phyloP scores from a whole-genome alignment of 2,797 vertebrate genomes.

The Myioborus miniatus region DNA sequence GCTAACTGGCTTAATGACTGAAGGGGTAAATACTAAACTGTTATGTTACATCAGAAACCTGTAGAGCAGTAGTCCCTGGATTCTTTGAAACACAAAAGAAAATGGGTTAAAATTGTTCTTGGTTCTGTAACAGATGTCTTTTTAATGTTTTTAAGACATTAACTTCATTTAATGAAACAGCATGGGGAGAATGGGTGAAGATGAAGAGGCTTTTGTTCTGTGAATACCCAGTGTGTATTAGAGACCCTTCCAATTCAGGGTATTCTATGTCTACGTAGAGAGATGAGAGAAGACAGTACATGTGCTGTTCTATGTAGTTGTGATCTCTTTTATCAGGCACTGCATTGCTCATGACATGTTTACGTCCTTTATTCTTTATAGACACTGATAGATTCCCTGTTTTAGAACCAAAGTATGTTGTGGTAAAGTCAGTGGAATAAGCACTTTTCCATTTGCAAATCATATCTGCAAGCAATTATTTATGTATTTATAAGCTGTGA shows the following conservation, averaged over 20 bases:
- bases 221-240: neutral
- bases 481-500: neutral
- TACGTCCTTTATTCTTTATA: neutral
- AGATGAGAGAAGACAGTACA: neutral
- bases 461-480: neutral
- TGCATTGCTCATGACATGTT: neutral
- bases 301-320: neutral
- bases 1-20: neutral
- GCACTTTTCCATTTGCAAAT: neutral
- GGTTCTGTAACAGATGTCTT: neutral
- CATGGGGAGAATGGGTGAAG: neutral
- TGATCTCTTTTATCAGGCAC: neutral
- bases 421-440: neutral
- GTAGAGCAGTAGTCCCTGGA: neutral
- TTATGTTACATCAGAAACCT: neutral
- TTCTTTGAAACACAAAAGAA: neutral
- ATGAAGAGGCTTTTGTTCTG: neutral
- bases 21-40: neutral
- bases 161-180: neutral
- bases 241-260: neutral
- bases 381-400: neutral
- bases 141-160: neutral
- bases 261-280: neutral
- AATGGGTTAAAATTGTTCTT: neutral
- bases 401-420: neutral